Evolutionary conservation across 2,888 invertebrate species (phyloP), one percentile per base, ranked within the genome.

Genomic region (Heliconius ethilla): DNA sequence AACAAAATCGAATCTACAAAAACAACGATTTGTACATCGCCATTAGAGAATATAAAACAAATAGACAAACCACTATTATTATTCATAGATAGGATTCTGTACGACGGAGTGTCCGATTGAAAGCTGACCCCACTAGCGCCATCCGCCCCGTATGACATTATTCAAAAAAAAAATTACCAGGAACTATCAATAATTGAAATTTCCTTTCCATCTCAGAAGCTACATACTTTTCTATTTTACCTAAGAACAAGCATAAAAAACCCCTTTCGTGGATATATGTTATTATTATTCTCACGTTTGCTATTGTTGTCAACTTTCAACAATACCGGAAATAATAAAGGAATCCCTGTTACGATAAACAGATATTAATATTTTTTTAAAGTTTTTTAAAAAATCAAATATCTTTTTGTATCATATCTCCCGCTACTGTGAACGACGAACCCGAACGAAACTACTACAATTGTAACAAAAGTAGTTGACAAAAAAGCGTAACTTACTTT

Each of bases 241-340:
- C 80, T 70, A 70, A 65, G 62, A 51, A 63, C 70, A 63, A 45
- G 65, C 66, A 51, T 65, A 66, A 45, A 29, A 22, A 51, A 51
- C 22, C 67, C 75, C 78, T n/a, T 51, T 63, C 72, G 62, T 66
- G 75, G 80, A 80, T 77, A 75, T 72, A 70, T 70, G 37, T 75
- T 66, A 72, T 81, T 78, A 81, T 81, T 81, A 81, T 81, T 81
- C 75, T 81, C 81, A 66, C 81, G 77, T 75, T 81, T 75, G 81
- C 81, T 81, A 81, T 81, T 80, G 81, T 81, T 81, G 79, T 77
- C 73, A 75, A 66, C 66, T 73, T 74, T 73, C 78, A 81, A 81
- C 81, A 81, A 81, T 80, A 81, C 78, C 79, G 81, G 81, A 80
- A 81, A 81, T 81, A 81, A 81, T 80, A 81, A 81, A 81, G 59